Percentiles rank a stretch among this genome's conserved stretches.
Evolutionary conservation across 2,888 invertebrate species (phyloP).

Genomic region (Aleiodes testaceus): DNA sequence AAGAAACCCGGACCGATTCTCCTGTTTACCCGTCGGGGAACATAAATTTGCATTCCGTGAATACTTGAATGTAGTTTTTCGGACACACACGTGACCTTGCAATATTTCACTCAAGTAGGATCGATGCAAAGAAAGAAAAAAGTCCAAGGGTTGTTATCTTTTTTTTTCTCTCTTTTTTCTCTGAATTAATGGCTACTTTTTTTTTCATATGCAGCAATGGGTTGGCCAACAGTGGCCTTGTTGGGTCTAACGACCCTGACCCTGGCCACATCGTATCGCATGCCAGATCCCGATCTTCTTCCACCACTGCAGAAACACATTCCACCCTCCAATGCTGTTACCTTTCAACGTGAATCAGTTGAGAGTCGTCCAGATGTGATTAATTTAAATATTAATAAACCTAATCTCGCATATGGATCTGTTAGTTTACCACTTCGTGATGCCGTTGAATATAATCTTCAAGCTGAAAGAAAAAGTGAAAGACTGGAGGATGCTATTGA

Average conservation of each 20-base stretch:
- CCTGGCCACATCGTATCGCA: slow-evolving; percentile 60
- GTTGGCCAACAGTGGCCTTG: slow-evolving; percentile 55
- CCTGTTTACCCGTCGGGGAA: slow-evolving; percentile 42
- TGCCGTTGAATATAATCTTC: slow-evolving; percentile 79
- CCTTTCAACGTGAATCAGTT: slow-evolving; percentile 73
- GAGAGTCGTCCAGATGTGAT: slow-evolving; percentile 69
- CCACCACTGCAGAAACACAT: slow-evolving; percentile 53
- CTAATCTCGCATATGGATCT: slow-evolving; percentile 68
- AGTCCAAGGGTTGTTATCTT: background rate
- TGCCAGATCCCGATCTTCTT: slow-evolving; percentile 59
- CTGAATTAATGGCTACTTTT: slow-evolving; percentile 10
- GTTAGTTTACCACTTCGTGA: slow-evolving; percentile 79
- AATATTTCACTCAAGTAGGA: background rate
- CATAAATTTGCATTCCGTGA: slow-evolving; percentile 51
- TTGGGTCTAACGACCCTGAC: slow-evolving; percentile 55
- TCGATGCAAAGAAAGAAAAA: background rate
- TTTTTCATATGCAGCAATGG: slow-evolving; percentile 53
- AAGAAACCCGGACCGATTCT: slow-evolving; percentile 33
- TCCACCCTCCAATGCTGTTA: slow-evolving; percentile 55
- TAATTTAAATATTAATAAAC: slow-evolving; percentile 25
- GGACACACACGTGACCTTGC: background rate
- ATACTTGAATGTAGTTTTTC: slow-evolving; percentile 35
- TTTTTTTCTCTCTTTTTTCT: slow-evolving; percentile 9
- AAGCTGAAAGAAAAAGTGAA: slow-evolving; percentile 45
- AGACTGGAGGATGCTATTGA: slow-evolving; percentile 49